These are phyloP conservation scores for Drosophila emarginata DNA, from an alignment of 2,888 invertebrate genomes.

Conservation along the genomic window DNA sequence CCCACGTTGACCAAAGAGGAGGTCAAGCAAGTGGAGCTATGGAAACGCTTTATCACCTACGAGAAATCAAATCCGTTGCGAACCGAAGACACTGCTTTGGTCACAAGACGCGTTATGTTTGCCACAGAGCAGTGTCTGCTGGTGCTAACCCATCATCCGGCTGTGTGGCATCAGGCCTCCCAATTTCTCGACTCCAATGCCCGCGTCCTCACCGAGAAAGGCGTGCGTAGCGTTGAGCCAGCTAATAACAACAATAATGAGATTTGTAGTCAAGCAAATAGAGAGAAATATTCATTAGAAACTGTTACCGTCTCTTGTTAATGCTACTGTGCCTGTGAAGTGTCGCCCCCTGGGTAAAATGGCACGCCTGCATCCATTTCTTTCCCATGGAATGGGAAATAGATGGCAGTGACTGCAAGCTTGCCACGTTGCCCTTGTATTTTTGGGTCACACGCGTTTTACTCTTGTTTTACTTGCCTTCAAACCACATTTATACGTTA, in stretches of 20 bases:
- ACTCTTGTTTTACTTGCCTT: slow-evolving; percentile 60
- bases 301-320: slow-evolving; percentile 51
- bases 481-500: neutral
- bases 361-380: slow-evolving; percentile 39
- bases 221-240: slow-evolving; percentile 85
- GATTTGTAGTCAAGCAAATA: slow-evolving; percentile 52
- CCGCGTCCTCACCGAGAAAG: slow-evolving; percentile 96
- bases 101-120: slow-evolving; percentile 98
- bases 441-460: slow-evolving; percentile 72
- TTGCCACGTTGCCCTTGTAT: slow-evolving; percentile 78
- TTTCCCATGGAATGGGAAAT: slow-evolving; percentile 31
- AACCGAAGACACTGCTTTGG: slow-evolving; percentile 96
- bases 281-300: slow-evolving; percentile 46
- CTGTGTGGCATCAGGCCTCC: slow-evolving; percentile 99
- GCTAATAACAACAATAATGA: neutral
- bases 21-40: slow-evolving; percentile 97
- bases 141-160: slow-evolving; percentile 98
- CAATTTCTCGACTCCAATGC: slow-evolving; percentile 98
- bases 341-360: slow-evolving; percentile 68
- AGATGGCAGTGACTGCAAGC: slow-evolving; percentile 34
- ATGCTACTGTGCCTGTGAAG: slow-evolving; percentile 51
- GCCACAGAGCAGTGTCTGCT: slow-evolving; percentile 98
- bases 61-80: slow-evolving; percentile 98
- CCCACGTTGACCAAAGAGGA: slow-evolving; percentile 95
- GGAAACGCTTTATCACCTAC: slow-evolving; percentile 99